These are phyloP conservation scores for Zaprionus obscuricornis DNA, from an alignment of 2,888 invertebrate genomes.

Conservation along the genomic window DNA sequence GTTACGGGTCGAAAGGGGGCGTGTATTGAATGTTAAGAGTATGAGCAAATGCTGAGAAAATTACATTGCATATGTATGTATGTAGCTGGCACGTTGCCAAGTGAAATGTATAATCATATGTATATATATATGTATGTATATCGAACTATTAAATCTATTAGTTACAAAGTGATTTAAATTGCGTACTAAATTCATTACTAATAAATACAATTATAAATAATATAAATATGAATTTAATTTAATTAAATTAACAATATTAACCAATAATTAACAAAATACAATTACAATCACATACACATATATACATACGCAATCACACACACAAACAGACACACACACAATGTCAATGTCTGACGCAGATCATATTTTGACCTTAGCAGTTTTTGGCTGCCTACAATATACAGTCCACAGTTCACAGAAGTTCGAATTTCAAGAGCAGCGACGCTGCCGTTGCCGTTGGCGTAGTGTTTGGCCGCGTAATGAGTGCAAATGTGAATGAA, in stretches of 20 bases:
- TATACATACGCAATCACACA: not conserved
- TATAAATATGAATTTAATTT: no score
- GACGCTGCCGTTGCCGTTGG: slow-evolving; percentile 25
- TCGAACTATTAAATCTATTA: no score
- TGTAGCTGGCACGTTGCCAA: slow-evolving; percentile 59
- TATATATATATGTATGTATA: no score
- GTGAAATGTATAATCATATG: no score
- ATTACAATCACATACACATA: no score
- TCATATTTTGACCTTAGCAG: not conserved
- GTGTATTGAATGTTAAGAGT: not conserved
- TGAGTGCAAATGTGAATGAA: slow-evolving; percentile 82
- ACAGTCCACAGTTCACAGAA: no score
- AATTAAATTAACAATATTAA: no score
- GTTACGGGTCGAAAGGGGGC: not conserved
- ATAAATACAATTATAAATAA: no score
- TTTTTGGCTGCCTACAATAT: slow-evolving; percentile 15
- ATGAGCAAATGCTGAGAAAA: slow-evolving; percentile 36
- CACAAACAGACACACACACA: not conserved
- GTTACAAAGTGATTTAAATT: no score
- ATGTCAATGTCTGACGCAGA: not conserved
- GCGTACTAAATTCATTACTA: no score
- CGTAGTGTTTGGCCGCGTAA: slow-evolving; percentile 66
- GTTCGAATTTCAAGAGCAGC: slow-evolving; percentile 54
- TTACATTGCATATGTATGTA: slow-evolving; percentile 51
- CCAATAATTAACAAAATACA: no score